Evolutionary conservation across 1,140 invertebrate species (phyloP), one percentile per base, ranked within the genome.

Genomic region (Leptopilina boulardi): DNA sequence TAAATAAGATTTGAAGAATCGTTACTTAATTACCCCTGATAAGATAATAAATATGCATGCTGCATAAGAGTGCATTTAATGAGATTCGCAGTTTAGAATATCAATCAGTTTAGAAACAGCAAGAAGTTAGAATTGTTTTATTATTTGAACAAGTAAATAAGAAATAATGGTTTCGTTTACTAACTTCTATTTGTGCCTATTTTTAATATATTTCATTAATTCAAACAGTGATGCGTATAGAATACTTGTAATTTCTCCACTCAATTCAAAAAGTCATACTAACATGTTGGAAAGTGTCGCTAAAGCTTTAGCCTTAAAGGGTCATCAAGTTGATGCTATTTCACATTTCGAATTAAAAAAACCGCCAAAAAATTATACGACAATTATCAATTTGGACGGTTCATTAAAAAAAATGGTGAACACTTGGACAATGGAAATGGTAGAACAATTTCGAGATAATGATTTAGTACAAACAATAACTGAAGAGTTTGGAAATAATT

Each of bases 321-420:
- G 87, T 11, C 91, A 91, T 80, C 59, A 89, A 18, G 78, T 91
- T 3, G 86, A 86, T 5, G 85, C 86, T 0, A 56, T 88, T 9
- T 86, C 81, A 26, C 82, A 78, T 74, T 74, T 30, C 26, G 11
- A 44, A 0, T 5, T 56, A 18, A 59, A 76, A 21, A 56, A 76
- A 38, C 11, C 66, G 1, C 44, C 26, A 2, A 72, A 56, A 21
- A 76, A 42, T 23, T 75, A 75, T 18, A 75, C n/a, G 9, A 21
- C 34, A 19, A 26, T 77, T 6, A 18, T 73, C 1, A 77, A 74
- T 70, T 30, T 77, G n/a, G 21, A 70, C 44, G 76, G 76, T 9
- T 70, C 71, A 30, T 3, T 66, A 26, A 4, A n/a, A 3, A 26
- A 13, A 4, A 1, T 54, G 23, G 19, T 71, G 4, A 74, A 71